Evolutionary conservation across 92 coral and sea anemone genomes (phyloP).

Genomic region (Blastomussa wellsi): DNA sequence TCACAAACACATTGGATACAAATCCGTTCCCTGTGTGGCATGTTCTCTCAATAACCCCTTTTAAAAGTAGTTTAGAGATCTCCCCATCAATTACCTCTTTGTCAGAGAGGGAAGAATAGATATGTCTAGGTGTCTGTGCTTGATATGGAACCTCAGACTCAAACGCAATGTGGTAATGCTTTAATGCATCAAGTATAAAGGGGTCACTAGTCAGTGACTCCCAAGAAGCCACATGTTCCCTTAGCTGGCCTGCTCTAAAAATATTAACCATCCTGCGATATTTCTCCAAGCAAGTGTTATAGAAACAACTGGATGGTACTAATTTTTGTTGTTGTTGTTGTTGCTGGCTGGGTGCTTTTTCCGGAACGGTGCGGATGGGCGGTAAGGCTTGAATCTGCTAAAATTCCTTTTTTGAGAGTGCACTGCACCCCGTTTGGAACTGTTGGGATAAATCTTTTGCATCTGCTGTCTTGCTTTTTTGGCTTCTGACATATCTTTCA

Average conservation of each 20-base stretch:
- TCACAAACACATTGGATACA: no score
- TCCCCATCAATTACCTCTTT: no score
- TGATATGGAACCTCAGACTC: slow-evolving; percentile 37
- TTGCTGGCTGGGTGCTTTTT: slow-evolving; percentile 7
- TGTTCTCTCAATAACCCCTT: no score
- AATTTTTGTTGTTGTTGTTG: slow-evolving; percentile 23
- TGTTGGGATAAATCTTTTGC: slow-evolving; percentile 23
- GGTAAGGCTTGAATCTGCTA: slow-evolving; percentile 16
- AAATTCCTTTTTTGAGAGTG: slow-evolving; percentile 20
- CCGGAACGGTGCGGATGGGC: slow-evolving; percentile 11
- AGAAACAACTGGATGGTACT: slow-evolving; percentile 11
- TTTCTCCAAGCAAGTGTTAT: no score
- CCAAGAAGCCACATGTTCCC: no score
- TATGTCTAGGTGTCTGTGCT: slow-evolving; percentile 32
- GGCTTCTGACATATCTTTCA: slow-evolving; percentile 45
- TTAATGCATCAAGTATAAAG: no score
- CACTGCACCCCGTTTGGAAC: slow-evolving; percentile 2
- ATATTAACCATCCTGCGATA: no score
- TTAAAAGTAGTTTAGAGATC: no score
- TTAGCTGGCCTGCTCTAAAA: no score
- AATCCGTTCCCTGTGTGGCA: no score
- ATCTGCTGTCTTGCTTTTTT: slow-evolving; percentile 39
- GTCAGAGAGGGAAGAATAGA: no score
- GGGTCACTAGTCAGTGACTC: no score
- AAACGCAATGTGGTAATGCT: slow-evolving; percentile 29